Evolutionary conservation across 2,113 vertebrate genomes (phyloP), one percentile per base, ranked within the genome.

Genomic region (Gnathonemus echidnorhynchus): DNA sequence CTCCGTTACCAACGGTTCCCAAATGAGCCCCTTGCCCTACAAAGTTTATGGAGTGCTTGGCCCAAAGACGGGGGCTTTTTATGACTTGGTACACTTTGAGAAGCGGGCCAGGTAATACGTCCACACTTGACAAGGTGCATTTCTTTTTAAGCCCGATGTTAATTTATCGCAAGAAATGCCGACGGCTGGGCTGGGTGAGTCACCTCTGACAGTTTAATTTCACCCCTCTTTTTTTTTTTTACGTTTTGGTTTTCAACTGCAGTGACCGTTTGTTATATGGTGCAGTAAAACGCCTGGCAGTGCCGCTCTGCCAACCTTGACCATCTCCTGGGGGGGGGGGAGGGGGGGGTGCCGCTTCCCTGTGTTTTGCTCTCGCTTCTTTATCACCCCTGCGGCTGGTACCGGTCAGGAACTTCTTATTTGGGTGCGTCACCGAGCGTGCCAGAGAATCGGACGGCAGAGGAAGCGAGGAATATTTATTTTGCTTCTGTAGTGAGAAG

Each of bases 61-160:
- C 70, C 21, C 5, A 6, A 19, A 31, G 42, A 89, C 66, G 46
- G 17, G 50, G 89, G 27, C 86, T 45, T 80, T 88, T 88, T 89
- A 62, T 91, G 89, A 88, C 90, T 89, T 80, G 10, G 52, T 88
- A 88, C 48, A 10, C 84, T 91, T 89, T 89, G 84, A 87, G 58
- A 88, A 77, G 90, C 52, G 42, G 42, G 48, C 39, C 31, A 50
- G 88, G 58, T 86, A 49, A 49, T 89, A 48, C 84, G 92, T 85
- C 83, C 91, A 88, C 90, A 90, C 92, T 90, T 56, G 89, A 88
- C 91, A 90, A 86, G 86, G 88, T 92, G 88, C 42, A n/a, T 88
- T 70, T n/a, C 58, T 70, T 88, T 88, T 88, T 88, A 62, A 53
- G 50, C 35, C 74, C 15, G 4, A 56, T 21, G 8, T n/a, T n/a